These are phyloP conservation scores for Holocentrus rufus DNA, from an alignment of 2,797 vertebrate genomes.

Conservation along the genomic window DNA sequence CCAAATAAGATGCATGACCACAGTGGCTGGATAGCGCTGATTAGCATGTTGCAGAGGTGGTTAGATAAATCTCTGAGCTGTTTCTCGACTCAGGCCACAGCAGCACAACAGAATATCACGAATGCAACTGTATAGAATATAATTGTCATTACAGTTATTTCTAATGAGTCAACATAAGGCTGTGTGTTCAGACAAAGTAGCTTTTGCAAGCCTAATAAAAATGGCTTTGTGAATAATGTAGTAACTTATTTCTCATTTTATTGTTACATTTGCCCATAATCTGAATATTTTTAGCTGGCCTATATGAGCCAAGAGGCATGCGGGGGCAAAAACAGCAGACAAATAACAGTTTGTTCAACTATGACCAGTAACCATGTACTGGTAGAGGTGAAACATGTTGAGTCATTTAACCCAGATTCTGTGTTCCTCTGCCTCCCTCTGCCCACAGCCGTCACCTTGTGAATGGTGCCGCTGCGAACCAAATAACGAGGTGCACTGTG, in stretches of 20 bases:
- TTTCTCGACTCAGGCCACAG: slow-evolving; percentile 48
- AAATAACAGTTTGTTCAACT: not conserved
- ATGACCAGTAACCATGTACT: not conserved
- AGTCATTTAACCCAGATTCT: slow-evolving; percentile 61
- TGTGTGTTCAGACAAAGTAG: slow-evolving; percentile 38
- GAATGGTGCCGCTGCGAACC: slow-evolving; percentile 99
- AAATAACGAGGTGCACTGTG: slow-evolving; percentile 99
- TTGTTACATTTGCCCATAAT: slow-evolving; percentile 14
- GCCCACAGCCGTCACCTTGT: slow-evolving; percentile 94
- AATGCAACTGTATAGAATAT: slow-evolving; percentile 23
- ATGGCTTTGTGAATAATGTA: slow-evolving; percentile 58
- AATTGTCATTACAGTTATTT: slow-evolving; percentile 36
- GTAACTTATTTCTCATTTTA: slow-evolving; percentile 42
- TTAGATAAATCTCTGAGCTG: slow-evolving; percentile 54
- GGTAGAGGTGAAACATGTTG: slow-evolving; percentile 33
- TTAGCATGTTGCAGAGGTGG: slow-evolving; percentile 70
- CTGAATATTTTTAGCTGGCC: slow-evolving; percentile 4
- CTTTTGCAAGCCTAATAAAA: slow-evolving; percentile 25
- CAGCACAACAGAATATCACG: slow-evolving; percentile 58
- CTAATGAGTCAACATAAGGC: slow-evolving; percentile 32
- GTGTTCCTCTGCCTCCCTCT: slow-evolving; percentile 46
- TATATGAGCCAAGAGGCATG: not conserved
- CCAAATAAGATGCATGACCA: slow-evolving; percentile 54
- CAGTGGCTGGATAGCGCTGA: slow-evolving; percentile 48
- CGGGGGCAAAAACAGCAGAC: not conserved